Evolutionary conservation across 2,888 invertebrate species (phyloP), one percentile per base, ranked within the genome.

Genomic region (Xylophagus ater): DNA sequence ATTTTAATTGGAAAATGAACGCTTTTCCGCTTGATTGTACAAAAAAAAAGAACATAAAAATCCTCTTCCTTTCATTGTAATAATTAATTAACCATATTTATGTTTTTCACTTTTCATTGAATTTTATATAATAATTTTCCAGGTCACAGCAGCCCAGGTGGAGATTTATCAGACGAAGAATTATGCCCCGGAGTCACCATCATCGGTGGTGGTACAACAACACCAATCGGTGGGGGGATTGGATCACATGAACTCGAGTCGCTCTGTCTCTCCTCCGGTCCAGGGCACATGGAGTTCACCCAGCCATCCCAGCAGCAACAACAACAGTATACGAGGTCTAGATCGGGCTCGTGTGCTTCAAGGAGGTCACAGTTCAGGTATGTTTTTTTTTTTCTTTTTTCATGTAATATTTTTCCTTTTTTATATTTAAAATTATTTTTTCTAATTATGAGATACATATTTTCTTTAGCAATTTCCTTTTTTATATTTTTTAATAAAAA

Each of bases 141-240:
- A 65, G 63, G 62, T 62, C 62, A 65, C 64, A 62, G 65, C 65
- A 65, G 65, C 63, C 65, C 65, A 62, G 62, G 65, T 64, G 65
- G 65, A 65, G 65, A 65, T 58, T 50, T 65, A 65, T 65, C 65
- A 58, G 65, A 65, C 57, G 65, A 65, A 61, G 65, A 65, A 57
- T 26, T 64, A 55, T 64, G 62, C 55, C 50, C 57, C 55, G 63
- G 64, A 62, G 52, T 63, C 60, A 54, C 64, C 59, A 59, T 57
- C 54, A 54, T 62, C 57, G 49, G 36, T 50, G 58, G 55, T 39
- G 58, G 61, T 55, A 56, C 62, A 56, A 51, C 56, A 55, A 60
- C 62, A 51, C 60, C 64, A 51, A 58, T 62, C 57, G 62, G 58
- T 48, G 52, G 51, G 37, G 59, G 59, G 45, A 57, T 59, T 52